These are phyloP conservation scores for human (Homo sapiens) DNA, from an alignment of 2,113 vertebrate genomes.

Conservation along the genomic window GRCh38 chr6:2702001-2702500, in stretches of 20 bases:
- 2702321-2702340: background rate
- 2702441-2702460: background rate
- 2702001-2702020: background rate
- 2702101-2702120: background rate
- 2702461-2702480: background rate
- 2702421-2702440: background rate
- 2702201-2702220: background rate
- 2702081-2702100: background rate
- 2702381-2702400: background rate
- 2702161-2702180: background rate
- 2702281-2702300: background rate
- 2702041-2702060: background rate
- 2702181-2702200: background rate
- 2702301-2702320: background rate
- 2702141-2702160: background rate
- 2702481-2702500: too few relatives aligned
- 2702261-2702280: background rate
- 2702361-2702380: background rate
- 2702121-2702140: background rate
- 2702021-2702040: background rate
- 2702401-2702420: background rate
- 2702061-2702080: fast-evolving
- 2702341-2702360: background rate
- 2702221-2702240: background rate
- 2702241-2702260: background rate